Conservation (phyloP, 2,113 vertebrate species). For the Nematolebias whitei region DNA sequence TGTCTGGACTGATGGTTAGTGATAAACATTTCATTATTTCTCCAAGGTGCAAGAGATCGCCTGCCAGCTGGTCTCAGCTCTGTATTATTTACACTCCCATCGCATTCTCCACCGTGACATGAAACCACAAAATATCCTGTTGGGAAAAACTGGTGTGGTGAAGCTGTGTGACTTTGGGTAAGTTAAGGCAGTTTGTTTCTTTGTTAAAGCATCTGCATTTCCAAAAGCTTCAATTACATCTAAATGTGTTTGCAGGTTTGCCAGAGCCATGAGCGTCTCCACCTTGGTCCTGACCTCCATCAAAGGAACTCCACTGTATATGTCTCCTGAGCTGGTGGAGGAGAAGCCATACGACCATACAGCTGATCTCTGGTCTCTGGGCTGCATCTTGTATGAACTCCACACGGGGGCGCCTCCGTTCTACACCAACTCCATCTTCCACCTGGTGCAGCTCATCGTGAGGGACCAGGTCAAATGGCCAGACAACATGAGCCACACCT, state of each 20-base stretch:
- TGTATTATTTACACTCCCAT: slow-evolving; percentile 96
- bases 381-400: slow-evolving; percentile 96
- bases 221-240: background rate
- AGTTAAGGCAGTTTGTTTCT: slow-evolving; percentile 9
- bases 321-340: slow-evolving; percentile 95
- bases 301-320: slow-evolving; percentile 96
- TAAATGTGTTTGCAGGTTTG: slow-evolving; percentile 82
- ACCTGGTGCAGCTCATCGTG: slow-evolving; percentile 91
- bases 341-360: slow-evolving; percentile 95
- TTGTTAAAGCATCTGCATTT: background rate
- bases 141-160: slow-evolving; percentile 89
- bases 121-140: slow-evolving; percentile 97
- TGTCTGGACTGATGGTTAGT: background rate
- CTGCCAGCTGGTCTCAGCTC: slow-evolving; percentile 93
- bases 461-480: slow-evolving; percentile 91
- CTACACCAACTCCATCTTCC: slow-evolving; percentile 94
- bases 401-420: slow-evolving; percentile 93
- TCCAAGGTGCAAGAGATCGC: slow-evolving; percentile 88
- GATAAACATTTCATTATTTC: background rate
- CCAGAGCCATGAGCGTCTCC: slow-evolving; percentile 93
- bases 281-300: slow-evolving; percentile 96
- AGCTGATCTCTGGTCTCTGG: slow-evolving; percentile 94
- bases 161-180: slow-evolving; percentile 99
- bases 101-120: slow-evolving; percentile 97
- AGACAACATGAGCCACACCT: slow-evolving; percentile 82